A percentile compares a stretch with the other conserved stretches of the same genome.
phyloP scores from a whole-genome alignment of 2,888 invertebrate genomes.

The Steinernema scapterisci region DNA sequence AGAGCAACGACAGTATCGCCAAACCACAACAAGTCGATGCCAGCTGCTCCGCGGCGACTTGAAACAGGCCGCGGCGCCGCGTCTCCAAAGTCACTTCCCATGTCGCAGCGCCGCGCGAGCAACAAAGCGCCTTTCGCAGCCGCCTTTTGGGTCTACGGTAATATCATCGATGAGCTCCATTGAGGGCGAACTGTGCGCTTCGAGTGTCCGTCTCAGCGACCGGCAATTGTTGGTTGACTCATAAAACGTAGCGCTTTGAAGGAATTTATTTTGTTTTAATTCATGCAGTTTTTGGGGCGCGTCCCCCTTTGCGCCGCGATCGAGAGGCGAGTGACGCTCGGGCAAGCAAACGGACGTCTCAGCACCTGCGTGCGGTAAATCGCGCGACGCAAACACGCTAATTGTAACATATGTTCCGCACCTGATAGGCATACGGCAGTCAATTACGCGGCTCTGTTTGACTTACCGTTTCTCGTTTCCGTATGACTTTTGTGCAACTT shows the following conservation, averaged over 20 bases:
- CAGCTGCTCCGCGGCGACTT: background rate
- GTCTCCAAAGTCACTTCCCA: background rate
- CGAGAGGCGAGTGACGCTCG: background rate
- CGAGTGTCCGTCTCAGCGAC: no score
- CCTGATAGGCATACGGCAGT: slow-evolving; percentile 3
- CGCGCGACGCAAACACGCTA: slow-evolving; percentile 7
- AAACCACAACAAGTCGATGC: background rate
- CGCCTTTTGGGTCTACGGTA: slow-evolving; percentile 9
- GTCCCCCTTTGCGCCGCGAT: background rate
- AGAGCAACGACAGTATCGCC: no score
- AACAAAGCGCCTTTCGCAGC: background rate
- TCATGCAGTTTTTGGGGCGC: background rate
- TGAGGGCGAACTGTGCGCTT: slow-evolving; percentile 11
- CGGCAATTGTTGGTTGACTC: background rate
- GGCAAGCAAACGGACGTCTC: background rate
- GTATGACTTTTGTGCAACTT: slow-evolving; percentile 99
- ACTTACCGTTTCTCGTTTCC: slow-evolving; percentile 90
- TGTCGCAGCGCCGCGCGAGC: slow-evolving; percentile 1
- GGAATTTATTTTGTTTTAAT: background rate
- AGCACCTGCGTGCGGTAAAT: slow-evolving; percentile 5
- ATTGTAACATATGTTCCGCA: slow-evolving; percentile 23
- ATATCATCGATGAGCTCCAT: background rate
- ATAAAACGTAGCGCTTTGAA: background rate
- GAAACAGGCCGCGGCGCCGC: background rate
- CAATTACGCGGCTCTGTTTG: slow-evolving; percentile 14